A percentile compares a stretch with the other conserved stretches of the same genome.
Conservation (phyloP, 1,140 invertebrate species). For the Papilio polytes region DNA sequence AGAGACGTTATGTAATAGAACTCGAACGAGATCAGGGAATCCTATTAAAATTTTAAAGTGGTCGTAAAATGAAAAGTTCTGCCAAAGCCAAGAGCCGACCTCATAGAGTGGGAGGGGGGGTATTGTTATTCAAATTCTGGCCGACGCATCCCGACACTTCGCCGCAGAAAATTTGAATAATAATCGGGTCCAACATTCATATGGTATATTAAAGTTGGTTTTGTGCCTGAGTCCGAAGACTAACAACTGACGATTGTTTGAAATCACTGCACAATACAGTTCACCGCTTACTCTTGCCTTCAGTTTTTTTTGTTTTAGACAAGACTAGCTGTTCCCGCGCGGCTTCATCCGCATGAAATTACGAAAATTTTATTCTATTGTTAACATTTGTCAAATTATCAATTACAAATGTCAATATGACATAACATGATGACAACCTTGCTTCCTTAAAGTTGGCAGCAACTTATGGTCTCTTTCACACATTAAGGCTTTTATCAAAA, state of each 20-base stretch:
- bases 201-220: constrained; percentile 14
- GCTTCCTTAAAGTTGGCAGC: no score
- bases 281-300: no score
- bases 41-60: constrained; percentile 45
- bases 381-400: no score
- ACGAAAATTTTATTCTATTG: no score
- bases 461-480: no score
- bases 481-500: no score
- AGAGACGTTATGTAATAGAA: background rate
- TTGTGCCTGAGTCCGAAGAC: background rate
- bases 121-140: constrained; percentile 63
- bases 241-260: background rate
- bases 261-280: background rate
- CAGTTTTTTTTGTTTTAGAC: no score
- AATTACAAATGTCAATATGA: no score
- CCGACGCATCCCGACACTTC: constrained; percentile 54
- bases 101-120: constrained; percentile 35
- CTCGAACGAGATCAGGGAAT: background rate
- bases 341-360: no score
- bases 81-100: constrained; percentile 41
- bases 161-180: constrained; percentile 61
- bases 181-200: constrained; percentile 47
- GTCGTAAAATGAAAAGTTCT: constrained; percentile 43
- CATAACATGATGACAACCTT: no score
- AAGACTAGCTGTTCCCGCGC: no score